Base-by-base conservation (phyloP, 1,140 invertebrate genomes). In the Pseudomyrmex cubaensis region DNA sequence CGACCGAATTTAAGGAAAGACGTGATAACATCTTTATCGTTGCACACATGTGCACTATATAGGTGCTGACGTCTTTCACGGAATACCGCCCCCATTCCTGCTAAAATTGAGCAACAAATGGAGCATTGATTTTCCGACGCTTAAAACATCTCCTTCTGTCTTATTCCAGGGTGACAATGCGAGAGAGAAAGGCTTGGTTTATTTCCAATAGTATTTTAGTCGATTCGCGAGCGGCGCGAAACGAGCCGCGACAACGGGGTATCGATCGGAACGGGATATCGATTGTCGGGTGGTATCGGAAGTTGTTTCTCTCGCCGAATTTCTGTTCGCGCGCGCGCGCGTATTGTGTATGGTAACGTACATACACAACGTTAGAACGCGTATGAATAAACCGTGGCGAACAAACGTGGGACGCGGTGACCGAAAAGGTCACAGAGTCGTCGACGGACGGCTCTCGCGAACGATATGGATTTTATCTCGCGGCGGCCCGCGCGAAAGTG, bases 401-500 rank as follows among this genome's bases (percentile, higher is more conserved):
- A 87, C 72, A 22, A 25, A 63, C 52, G 85, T 73, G 48, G 57
- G 44, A 84, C 70, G 69, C 13, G 75, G 50, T 50, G 15, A 48
- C 57, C 54, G 88, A 89, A 89, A 89, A 88, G 87, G 87, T 88
- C 87, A 88, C 57, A 70, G 66, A 10, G 12, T 52, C 76, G 66
- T 67, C 77, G 25, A 82, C 87, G 78, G 73, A 85, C 25, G 50
- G 35, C 48, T 20, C 22, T 64, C 74, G 74, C 25, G 66, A 59
- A 87, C 69, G 82, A 90, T 92, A 92, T 92, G 91, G 92, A 92
- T 92, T 92, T 92, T 92, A 90, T 91, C 90, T 91, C 85, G 63
- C 66, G 64, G 54, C 63, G 2, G 25, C 25, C 25, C 25, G 25
- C 48, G 66, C 44, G 80, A 91, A 93, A 93, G 89, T 93, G 90